Evolutionary conservation across 2,113 vertebrate species (phyloP).

Genomic region (Sphaerodactylus townsendi): DNA sequence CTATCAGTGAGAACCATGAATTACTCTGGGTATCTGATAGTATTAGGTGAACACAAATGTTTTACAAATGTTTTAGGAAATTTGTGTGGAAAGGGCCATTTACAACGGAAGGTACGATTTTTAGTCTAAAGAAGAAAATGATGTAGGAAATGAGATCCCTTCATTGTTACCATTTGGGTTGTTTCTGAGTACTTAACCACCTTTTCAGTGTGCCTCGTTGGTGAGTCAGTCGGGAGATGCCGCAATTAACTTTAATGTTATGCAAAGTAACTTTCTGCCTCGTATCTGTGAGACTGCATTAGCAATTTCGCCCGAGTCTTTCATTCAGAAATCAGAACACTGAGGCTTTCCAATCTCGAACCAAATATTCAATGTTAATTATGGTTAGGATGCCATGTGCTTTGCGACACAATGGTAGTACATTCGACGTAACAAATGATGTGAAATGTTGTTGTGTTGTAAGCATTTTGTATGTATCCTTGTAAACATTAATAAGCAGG

Average conservation of each 20-base stretch:
- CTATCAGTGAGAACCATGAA: too few relatives aligned
- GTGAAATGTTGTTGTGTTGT: slow-evolving; percentile 30
- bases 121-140: too few relatives aligned
- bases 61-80: too few relatives aligned
- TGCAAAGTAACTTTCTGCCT: slow-evolving; percentile 18
- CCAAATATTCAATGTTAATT: slow-evolving; percentile 44
- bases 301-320: slow-evolving; percentile 42
- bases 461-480: slow-evolving; percentile 18
- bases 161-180: background rate
- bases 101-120: too few relatives aligned
- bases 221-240: slow-evolving; percentile 12
- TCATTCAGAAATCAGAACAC: slow-evolving; percentile 37
- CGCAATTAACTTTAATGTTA: slow-evolving; percentile 32
- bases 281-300: slow-evolving; percentile 22
- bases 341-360: slow-evolving; percentile 41
- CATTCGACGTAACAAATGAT: slow-evolving; percentile 43
- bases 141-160: background rate
- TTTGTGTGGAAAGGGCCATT: too few relatives aligned
- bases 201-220: slow-evolving; percentile 21
- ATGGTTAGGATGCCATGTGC: slow-evolving; percentile 18
- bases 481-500: slow-evolving; percentile 52
- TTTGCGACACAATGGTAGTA: slow-evolving; percentile 44
- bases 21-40: too few relatives aligned
- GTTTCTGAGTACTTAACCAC: slow-evolving; percentile 22
- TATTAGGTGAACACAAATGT: too few relatives aligned